Evolutionary conservation across 1,140 invertebrate genomes (phyloP).

Genomic region (Neodiprion fabricii): DNA sequence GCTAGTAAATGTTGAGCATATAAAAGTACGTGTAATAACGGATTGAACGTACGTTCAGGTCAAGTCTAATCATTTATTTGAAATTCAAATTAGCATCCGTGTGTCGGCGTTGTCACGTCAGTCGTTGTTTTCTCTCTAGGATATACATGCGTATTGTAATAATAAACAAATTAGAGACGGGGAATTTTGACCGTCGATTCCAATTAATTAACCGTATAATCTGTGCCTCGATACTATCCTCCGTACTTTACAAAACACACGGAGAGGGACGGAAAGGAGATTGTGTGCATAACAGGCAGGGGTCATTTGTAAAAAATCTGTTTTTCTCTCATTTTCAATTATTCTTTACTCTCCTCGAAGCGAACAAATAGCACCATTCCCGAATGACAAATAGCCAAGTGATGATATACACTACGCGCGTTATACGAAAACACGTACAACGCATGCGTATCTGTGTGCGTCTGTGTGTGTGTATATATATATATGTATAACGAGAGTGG

Average conservation of each 20-base stretch:
- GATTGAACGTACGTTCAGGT: too few species aligned
- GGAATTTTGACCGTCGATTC: neutral
- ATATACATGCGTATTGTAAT: too few species aligned
- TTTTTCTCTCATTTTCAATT: neutral
- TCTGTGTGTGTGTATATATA: neutral
- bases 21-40: too few species aligned
- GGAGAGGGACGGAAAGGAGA: neutral
- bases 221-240: too few species aligned
- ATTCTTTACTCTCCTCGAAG: neutral
- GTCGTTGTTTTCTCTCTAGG: neutral
- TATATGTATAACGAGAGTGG: neutral
- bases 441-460: neutral
- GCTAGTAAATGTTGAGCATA: too few species aligned
- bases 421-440: neutral
- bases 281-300: neutral
- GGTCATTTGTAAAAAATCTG: neutral
- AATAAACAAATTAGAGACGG: too few species aligned
- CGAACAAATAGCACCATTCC: neutral
- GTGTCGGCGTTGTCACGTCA: neutral
- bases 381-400: neutral
- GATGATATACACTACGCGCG: neutral
- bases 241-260: neutral
- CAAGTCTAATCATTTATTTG: too few species aligned
- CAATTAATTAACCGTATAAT: neutral
- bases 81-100: too few species aligned